A percentile compares a stretch with the other conserved stretches of the same genome.
Conservation (phyloP, 2,797 vertebrate species). For the Mionectes olivaceus region DNA sequence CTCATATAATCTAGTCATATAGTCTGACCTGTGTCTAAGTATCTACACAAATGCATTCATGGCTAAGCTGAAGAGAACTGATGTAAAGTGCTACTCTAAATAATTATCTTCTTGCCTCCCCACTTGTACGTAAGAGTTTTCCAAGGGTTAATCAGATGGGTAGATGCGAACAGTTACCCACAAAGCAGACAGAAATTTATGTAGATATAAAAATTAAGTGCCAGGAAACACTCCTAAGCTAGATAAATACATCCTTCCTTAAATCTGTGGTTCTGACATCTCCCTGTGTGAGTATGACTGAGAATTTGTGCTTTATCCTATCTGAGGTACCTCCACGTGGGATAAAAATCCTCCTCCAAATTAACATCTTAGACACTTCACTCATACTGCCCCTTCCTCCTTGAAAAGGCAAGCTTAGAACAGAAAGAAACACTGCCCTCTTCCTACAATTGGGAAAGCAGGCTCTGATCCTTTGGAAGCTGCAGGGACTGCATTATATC, state of each 20-base stretch:
- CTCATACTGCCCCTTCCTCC: constrained; percentile 10
- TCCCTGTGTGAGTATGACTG: not conserved
- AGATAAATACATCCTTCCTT: not conserved
- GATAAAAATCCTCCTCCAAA: constrained; percentile 13
- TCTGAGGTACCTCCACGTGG: not conserved
- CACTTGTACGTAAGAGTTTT: not conserved
- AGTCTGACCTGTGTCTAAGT: not conserved
- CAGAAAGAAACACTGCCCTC: constrained; percentile 42
- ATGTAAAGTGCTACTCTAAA: not conserved
- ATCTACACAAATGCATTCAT: not conserved
- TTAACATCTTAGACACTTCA: not conserved
- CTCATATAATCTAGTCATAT: not conserved
- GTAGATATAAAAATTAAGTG: not conserved
- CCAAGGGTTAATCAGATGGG: not conserved
- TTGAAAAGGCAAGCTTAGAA: not conserved
- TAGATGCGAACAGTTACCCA: not conserved
- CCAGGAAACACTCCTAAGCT: not conserved
- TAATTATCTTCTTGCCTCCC: not conserved
- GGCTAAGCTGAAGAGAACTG: not conserved
- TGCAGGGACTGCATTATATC: not conserved
- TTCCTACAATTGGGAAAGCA: constrained; percentile 3
- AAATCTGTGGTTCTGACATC: not conserved
- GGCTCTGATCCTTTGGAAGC: not conserved
- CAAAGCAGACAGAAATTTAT: not conserved
- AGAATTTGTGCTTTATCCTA: constrained; percentile 7